Evolutionary conservation across 2,113 vertebrate genomes (phyloP), one percentile per base, ranked within the genome.

Genomic region (Phoxinus phoxinus): DNA sequence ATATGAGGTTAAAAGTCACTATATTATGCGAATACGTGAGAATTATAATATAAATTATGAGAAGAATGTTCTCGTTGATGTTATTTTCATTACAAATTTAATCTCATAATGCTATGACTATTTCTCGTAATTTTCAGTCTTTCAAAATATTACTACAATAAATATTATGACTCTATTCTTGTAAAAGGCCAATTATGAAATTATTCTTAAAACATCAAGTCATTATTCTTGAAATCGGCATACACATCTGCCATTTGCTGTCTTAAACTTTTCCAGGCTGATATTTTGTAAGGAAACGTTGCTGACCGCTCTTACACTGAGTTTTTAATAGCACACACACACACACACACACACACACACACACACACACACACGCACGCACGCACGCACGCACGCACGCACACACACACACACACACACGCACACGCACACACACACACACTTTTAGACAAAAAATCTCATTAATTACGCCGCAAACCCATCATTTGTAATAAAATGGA

Each of bases 251-350:
- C 75, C 15, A 32, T 78, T 35, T 79, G 9, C 35, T 5, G 67
- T 71, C 19, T 69, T 37, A 37, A 58, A 59, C 32, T 61, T 78
- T 58, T 78, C 48, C 76, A 78, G 76, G 23, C 75, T 21, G 51
- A 79, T 37, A 35, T 41, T 72, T 44, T 6, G 35, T 12, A 5
- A 37, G 67, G 19, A 35, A 72, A 59, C 6, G 23, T 41, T 72
- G 69, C 19, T 23, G 56, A 23, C 56, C 19, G 2, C 4, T 37
- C 35, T 71, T 21, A 41, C 35, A 9, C 21, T 69, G 7, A 19
- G 19, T 69, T 10, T 69, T 69, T 37, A 65, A 65, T 65, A 30
- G 6, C 65, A 19, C 15, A 67, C 7, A 8, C 63, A 2, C 0
- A 21, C 65, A 21, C 63, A 19, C 30, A 67, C 65, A 4, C 30